phyloP scores from a whole-genome alignment of 2,797 vertebrate species.

The Anguilla pacifica region DNA sequence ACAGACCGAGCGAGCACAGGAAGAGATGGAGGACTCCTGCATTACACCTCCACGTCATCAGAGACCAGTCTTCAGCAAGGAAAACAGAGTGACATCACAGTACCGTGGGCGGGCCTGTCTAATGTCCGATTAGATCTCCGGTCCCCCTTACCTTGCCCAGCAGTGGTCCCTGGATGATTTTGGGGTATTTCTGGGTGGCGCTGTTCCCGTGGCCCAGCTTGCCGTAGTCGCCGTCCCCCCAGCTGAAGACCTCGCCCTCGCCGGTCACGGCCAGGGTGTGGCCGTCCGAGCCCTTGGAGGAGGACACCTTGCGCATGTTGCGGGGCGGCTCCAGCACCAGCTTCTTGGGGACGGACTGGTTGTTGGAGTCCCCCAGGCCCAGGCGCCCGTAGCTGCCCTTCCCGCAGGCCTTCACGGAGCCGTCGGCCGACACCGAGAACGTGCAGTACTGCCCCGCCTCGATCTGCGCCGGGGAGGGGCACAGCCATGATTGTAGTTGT shows the following conservation, averaged over 20 bases:
- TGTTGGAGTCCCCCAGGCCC: constrained; percentile 82
- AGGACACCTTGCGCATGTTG: constrained; percentile 78
- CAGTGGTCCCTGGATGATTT: constrained; percentile 80
- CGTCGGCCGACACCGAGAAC: constrained; percentile 78
- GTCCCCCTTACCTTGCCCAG: constrained; percentile 73
- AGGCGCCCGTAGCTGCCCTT: constrained; percentile 81
- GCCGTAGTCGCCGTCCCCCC: constrained; percentile 82
- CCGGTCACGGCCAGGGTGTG: constrained; percentile 80
- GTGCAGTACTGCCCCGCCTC: constrained; percentile 84
- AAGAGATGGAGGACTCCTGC: not conserved
- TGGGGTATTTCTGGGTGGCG: constrained; percentile 82
- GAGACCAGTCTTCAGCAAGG: not conserved
- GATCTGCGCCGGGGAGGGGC: constrained; percentile 60
- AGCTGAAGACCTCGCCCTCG: constrained; percentile 81
- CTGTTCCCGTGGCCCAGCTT: constrained; percentile 83
- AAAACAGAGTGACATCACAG: not conserved
- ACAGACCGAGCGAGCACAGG: not conserved
- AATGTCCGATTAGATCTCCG: too few species aligned
- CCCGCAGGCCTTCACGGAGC: constrained; percentile 78
- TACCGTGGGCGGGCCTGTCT: too few species aligned
- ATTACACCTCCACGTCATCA: not conserved
- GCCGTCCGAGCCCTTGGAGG: constrained; percentile 80
- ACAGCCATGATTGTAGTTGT: not conserved
- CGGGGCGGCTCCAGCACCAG: constrained; percentile 78
- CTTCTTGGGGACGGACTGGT: constrained; percentile 81